phyloP scores from a whole-genome alignment of 2,113 vertebrate genomes.

The Mesocricetus auratus region DNA sequence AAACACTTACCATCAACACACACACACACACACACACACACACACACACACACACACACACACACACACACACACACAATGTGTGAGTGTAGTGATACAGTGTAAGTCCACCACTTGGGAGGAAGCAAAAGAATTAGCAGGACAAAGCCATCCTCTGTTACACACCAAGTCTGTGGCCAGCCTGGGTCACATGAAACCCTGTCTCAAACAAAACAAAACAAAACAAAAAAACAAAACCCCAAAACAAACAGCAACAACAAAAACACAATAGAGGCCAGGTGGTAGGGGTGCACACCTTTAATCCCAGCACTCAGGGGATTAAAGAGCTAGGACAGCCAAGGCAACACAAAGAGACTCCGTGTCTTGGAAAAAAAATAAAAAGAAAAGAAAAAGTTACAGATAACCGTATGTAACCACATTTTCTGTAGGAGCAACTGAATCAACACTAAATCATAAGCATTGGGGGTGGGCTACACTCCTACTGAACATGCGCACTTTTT shows the following conservation, averaged over 20 bases:
- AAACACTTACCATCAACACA: neutral
- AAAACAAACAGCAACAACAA: neutral
- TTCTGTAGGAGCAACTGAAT: neutral
- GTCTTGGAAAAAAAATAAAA: neutral
- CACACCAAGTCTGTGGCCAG: neutral
- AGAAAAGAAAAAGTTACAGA: neutral
- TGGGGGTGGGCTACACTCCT: too few relatives aligned
- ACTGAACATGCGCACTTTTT: neutral
- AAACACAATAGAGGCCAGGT: neutral
- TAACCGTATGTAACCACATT: neutral
- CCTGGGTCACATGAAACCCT: neutral
- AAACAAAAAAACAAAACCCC: neutral
- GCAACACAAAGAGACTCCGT: neutral
- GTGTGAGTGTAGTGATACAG: neutral
- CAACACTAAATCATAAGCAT: neutral
- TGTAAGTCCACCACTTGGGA: neutral
- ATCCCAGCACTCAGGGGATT: too few relatives aligned
- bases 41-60: neutral
- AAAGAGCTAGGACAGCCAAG: neutral
- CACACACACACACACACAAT: accelerated
- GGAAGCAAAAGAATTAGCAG: neutral
- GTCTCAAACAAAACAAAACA: neutral
- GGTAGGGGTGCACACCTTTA: neutral
- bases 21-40: neutral
- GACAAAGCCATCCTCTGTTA: neutral